Evolutionary conservation across 2,113 vertebrate species (phyloP).

Genomic region (Ovibos moschatus): DNA sequence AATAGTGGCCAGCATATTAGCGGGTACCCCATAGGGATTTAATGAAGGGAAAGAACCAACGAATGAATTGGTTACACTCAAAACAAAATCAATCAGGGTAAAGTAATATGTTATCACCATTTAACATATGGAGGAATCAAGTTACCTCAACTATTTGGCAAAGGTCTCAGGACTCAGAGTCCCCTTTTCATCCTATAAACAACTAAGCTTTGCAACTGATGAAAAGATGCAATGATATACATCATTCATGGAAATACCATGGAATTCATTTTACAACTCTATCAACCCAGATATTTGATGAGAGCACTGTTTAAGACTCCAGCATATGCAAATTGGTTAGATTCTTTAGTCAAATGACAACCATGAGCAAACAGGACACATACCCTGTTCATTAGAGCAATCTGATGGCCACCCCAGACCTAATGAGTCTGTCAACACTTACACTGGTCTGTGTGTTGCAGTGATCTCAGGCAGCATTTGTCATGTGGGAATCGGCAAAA

Average conservation of each 20-base stretch:
- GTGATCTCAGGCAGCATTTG: neutral
- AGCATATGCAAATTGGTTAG: constrained; percentile 24
- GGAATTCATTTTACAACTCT: neutral
- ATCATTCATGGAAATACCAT: neutral
- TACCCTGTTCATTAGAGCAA: neutral
- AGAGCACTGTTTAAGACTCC: neutral
- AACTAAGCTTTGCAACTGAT: neutral
- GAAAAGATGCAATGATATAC: neutral
- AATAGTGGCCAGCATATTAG: neutral
- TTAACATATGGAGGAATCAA: neutral
- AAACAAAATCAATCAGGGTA: neutral
- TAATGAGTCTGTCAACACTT: neutral
- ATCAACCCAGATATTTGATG: constrained; percentile 5
- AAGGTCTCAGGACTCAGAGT: neutral
- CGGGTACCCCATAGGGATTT: neutral
- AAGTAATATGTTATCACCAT: neutral
- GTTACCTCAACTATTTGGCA: neutral
- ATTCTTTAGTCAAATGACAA: constrained; percentile 9
- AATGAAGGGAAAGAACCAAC: neutral
- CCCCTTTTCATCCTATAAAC: neutral
- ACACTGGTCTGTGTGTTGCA: neutral
- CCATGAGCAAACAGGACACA: neutral
- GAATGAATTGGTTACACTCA: neutral
- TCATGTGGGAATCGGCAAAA: constrained; percentile 7
- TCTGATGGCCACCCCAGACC: neutral